phyloP scores from a whole-genome alignment of 2,797 vertebrate species.

The Naso thynnoides region DNA sequence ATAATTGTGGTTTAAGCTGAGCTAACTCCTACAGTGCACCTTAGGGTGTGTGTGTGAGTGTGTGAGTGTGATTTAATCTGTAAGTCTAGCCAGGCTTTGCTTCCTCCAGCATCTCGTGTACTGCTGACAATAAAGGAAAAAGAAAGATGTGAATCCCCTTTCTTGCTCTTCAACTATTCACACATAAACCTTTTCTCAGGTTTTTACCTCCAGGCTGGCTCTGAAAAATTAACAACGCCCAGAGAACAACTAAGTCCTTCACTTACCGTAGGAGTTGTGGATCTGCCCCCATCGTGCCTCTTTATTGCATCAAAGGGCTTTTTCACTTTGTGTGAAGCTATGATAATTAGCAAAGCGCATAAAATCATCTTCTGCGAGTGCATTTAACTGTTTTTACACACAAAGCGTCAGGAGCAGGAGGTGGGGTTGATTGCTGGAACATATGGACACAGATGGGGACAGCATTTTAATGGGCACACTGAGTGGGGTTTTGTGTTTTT shows the following conservation, averaged over 20 bases:
- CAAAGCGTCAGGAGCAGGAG: slow-evolving; percentile 14
- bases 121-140: slow-evolving; percentile 78
- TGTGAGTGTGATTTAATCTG: slow-evolving; percentile 63
- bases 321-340: slow-evolving; percentile 48
- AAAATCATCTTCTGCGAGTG: slow-evolving; percentile 76
- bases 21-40: slow-evolving; percentile 65
- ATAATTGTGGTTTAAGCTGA: slow-evolving; percentile 69
- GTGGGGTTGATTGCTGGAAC: slow-evolving; percentile 62
- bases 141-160: slow-evolving; percentile 56
- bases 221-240: slow-evolving; percentile 85
- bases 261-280: slow-evolving; percentile 73
- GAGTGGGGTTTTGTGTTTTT: slow-evolving; percentile 79
- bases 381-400: slow-evolving; percentile 75
- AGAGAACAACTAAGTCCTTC: slow-evolving; percentile 73
- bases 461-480: slow-evolving; percentile 60
- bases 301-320: slow-evolving; percentile 78
- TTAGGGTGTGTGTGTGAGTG: slow-evolving; percentile 48
- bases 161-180: slow-evolving; percentile 79
- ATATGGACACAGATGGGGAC: slow-evolving; percentile 79
- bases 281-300: slow-evolving; percentile 62
- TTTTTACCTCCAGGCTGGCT: slow-evolving; percentile 76
- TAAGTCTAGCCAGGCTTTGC: slow-evolving; percentile 56
- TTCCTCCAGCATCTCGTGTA: slow-evolving; percentile 61
- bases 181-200: slow-evolving; percentile 78
- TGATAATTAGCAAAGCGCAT: slow-evolving; percentile 79